phyloP scores from a whole-genome alignment of 2,888 invertebrate genomes.

The Suillia variegata region DNA sequence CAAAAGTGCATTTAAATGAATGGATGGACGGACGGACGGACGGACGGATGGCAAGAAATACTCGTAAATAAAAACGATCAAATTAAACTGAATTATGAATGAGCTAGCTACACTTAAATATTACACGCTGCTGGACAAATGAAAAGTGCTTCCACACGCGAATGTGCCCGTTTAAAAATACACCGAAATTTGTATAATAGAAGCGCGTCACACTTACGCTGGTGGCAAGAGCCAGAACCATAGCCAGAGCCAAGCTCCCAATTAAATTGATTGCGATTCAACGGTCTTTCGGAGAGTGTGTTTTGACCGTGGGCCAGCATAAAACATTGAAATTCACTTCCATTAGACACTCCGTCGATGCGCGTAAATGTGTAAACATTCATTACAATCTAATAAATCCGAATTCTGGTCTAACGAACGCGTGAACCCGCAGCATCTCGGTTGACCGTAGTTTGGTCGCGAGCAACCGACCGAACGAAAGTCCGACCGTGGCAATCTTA shows the following conservation, averaged over 20 bases:
- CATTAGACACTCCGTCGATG: not conserved
- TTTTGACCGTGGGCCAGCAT: slow-evolving; percentile 34
- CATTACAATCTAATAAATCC: slow-evolving; percentile 28
- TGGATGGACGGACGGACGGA: no score
- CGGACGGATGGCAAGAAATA: not conserved
- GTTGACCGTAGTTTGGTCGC: no score
- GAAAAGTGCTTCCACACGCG: not conserved
- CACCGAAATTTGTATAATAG: slow-evolving; percentile 2
- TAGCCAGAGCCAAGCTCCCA: slow-evolving; percentile 22
- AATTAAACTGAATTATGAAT: slow-evolving; percentile 48
- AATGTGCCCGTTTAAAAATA: not conserved
- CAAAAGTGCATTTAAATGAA: no score
- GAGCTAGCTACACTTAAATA: slow-evolving; percentile 38
- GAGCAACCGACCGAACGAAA: no score
- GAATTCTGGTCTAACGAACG: slow-evolving; percentile 7
- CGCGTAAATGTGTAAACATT: slow-evolving; percentile 17
- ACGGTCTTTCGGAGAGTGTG: slow-evolving; percentile 20
- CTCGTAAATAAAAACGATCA: slow-evolving; percentile 20
- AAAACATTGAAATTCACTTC: slow-evolving; percentile 3
- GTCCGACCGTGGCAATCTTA: no score
- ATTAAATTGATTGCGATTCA: slow-evolving; percentile 49
- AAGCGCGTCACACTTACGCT: slow-evolving; percentile 30
- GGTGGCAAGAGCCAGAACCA: not conserved
- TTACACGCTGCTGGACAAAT: slow-evolving; percentile 7
- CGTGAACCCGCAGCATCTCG: slow-evolving; percentile 17